Percentiles rank a stretch among this genome's conserved stretches.
Evolutionary conservation across 2,888 invertebrate genomes (phyloP).

Genomic region (Luperina testacea): DNA sequence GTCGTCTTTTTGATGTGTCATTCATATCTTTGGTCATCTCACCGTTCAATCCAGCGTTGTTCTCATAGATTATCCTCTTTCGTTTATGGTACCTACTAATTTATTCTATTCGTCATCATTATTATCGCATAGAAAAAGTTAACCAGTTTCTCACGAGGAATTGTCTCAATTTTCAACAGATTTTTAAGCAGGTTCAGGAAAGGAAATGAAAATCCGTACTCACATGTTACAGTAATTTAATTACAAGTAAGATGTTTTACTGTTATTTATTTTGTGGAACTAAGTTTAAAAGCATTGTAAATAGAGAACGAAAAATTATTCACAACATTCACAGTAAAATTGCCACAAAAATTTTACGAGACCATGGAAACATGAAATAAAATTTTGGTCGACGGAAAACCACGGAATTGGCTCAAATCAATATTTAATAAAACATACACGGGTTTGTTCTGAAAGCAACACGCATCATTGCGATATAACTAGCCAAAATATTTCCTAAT

Average conservation of each 20-base stretch:
- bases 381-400: background rate
- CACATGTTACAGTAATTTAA: background rate
- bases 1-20: conserved; percentile 22
- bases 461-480: background rate
- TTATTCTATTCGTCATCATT: background rate
- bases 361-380: background rate
- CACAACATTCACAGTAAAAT: background rate
- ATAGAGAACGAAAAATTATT: background rate
- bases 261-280: background rate
- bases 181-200: background rate
- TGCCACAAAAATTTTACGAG: too few species aligned
- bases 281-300: background rate
- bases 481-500: background rate
- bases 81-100: background rate
- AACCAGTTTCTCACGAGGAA: background rate
- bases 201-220: too few species aligned
- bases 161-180: background rate
- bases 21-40: background rate
- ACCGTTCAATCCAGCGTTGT: background rate
- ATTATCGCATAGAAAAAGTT: background rate
- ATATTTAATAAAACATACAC: background rate
- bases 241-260: too few species aligned
- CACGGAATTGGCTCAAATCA: background rate
- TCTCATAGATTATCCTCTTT: background rate
- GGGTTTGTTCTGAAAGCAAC: background rate